A percentile compares a stretch with the other conserved stretches of the same genome.
Evolutionary conservation across 2,797 vertebrate genomes (phyloP).

Genomic region (Syngnathus acus): DNA sequence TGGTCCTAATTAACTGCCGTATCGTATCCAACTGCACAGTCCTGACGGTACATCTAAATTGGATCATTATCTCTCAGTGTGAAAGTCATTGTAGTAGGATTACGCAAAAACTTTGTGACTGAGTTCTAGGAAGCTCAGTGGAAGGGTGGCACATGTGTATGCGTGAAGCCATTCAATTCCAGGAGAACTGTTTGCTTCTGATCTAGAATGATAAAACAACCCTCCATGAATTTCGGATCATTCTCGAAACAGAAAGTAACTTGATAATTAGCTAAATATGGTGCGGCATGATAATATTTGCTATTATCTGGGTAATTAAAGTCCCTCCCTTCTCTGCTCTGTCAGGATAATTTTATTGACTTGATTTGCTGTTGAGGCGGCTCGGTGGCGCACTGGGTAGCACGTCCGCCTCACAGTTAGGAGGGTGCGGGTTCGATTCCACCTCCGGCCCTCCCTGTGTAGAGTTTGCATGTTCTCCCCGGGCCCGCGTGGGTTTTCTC

Average conservation of each 20-base stretch:
- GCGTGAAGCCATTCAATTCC: background rate
- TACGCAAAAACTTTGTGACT: background rate
- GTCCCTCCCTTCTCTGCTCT: no score
- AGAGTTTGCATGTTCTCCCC: no score
- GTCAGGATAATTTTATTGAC: no score
- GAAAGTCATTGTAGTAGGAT: background rate
- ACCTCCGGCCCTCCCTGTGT: no score
- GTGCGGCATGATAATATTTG: background rate
- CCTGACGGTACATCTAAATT: conserved; percentile 37
- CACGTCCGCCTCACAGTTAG: no score
- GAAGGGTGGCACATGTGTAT: background rate
- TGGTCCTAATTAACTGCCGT: background rate
- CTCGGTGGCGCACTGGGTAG: no score
- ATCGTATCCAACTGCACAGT: conserved; percentile 14
- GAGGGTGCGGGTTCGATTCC: no score
- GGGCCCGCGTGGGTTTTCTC: no score
- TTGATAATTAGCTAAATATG: background rate
- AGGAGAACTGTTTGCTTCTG: background rate
- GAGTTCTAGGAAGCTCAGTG: background rate
- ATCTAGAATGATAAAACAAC: background rate
- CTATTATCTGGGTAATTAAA: background rate
- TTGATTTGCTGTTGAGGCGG: background rate
- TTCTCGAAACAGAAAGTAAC: background rate
- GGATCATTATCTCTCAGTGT: conserved; percentile 18
- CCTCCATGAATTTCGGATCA: background rate